Conservation (phyloP, 2,113 vertebrate genomes). For the Grallaria varia region DNA sequence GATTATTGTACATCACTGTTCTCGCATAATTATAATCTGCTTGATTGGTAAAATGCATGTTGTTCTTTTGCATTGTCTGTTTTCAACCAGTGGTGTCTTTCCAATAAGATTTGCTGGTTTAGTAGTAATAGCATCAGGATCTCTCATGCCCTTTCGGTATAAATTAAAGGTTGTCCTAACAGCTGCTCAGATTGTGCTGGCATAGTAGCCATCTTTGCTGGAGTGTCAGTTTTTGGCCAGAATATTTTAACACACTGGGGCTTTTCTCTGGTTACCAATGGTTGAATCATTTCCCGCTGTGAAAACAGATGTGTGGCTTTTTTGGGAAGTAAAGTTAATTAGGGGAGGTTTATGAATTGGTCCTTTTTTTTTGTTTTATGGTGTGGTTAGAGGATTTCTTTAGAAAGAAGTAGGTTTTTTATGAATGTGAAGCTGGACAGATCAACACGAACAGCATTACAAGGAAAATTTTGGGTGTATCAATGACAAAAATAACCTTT, state of each 20-base stretch:
- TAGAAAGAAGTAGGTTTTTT: background rate
- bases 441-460: background rate
- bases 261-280: conserved; percentile 38
- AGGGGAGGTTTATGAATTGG: background rate
- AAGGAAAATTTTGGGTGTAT: background rate
- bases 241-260: background rate
- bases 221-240: conserved; percentile 45
- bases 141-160: background rate
- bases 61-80: background rate
- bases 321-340: conserved; percentile 33
- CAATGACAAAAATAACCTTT: background rate
- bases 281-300: conserved; percentile 51
- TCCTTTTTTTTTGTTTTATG: background rate
- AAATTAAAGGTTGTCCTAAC: conserved; percentile 44
- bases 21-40: conserved; percentile 19
- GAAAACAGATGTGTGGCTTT: conserved; percentile 57
- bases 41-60: conserved; percentile 27
- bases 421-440: background rate
- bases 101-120: background rate
- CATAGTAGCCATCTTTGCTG: background rate
- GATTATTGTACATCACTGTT: conserved; percentile 30
- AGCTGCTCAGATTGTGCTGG: conserved; percentile 42
- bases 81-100: background rate
- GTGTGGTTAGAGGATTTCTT: background rate
- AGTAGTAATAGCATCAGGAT: background rate